A percentile compares a stretch with the other conserved stretches of the same genome.
phyloP scores from a whole-genome alignment of 2,797 vertebrate genomes.

The Arnoldichthys spilopterus region DNA sequence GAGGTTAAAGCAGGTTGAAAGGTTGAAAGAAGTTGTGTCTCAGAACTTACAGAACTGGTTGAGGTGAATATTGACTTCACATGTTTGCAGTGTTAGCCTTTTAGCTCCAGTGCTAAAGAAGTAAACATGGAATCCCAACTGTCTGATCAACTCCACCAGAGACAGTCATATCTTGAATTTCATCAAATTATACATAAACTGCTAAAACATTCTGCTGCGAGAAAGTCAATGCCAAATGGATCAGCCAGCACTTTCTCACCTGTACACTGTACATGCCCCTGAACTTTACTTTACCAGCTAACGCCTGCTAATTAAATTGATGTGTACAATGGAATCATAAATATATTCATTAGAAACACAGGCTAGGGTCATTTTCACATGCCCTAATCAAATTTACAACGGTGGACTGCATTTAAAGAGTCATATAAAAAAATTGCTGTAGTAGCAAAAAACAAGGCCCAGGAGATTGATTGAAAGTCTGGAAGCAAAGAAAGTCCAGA shows the following conservation, averaged over 20 bases:
- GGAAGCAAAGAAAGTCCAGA: conserved; percentile 54
- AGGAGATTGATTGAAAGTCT: conserved; percentile 85
- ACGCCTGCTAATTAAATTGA: conserved; percentile 66
- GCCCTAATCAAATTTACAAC: conserved; percentile 69
- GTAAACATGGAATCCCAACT: too few relatives aligned
- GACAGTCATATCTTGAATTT: too few relatives aligned
- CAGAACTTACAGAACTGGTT: too few relatives aligned
- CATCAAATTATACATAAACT: too few relatives aligned
- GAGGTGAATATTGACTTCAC: too few relatives aligned
- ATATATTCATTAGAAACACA: conserved; percentile 59
- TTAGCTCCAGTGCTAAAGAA: too few relatives aligned
- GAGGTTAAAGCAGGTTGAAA: too few relatives aligned
- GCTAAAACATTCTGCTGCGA: background rate
- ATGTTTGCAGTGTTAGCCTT: too few relatives aligned
- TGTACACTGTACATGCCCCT: background rate
- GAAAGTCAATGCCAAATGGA: background rate
- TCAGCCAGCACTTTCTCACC: background rate
- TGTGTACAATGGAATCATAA: conserved; percentile 67
- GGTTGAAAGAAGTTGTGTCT: too few relatives aligned
- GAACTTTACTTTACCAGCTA: conserved; percentile 60
- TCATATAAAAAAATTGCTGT: conserved; percentile 54
- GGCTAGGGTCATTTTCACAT: conserved; percentile 59
- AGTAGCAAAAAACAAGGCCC: conserved; percentile 78
- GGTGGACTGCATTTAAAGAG: conserved; percentile 71
- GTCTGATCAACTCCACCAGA: too few relatives aligned